These are phyloP conservation scores for Chionodraco myersi DNA, from an alignment of 2,113 vertebrate species.

Conservation along the genomic window DNA sequence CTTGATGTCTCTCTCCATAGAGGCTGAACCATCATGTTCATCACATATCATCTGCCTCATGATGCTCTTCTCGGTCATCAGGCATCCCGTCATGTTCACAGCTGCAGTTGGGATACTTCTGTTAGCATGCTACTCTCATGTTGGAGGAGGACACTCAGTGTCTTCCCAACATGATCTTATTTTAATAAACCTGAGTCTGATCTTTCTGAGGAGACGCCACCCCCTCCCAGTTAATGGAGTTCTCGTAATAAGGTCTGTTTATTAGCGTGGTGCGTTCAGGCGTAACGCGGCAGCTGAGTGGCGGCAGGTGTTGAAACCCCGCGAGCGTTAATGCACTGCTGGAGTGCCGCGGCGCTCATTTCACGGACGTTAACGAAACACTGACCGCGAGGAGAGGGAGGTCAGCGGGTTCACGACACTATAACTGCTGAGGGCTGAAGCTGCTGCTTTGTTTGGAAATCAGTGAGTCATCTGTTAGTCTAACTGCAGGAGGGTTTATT, in stretches of 20 bases:
- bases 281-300: slow-evolving; percentile 75
- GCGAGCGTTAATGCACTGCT: slow-evolving; percentile 71
- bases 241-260: slow-evolving; percentile 81
- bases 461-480: slow-evolving; percentile 75
- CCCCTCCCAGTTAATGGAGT: slow-evolving; percentile 74
- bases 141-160: no score
- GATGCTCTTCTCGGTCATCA: no score
- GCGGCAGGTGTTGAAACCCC: slow-evolving; percentile 75
- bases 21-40: no score
- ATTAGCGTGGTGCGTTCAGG: slow-evolving; percentile 77
- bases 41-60: no score
- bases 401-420: slow-evolving; percentile 67
- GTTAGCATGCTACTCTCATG: no score
- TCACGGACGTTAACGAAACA: slow-evolving; percentile 78
- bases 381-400: slow-evolving; percentile 66
- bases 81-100: no score
- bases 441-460: slow-evolving; percentile 73
- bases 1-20: no score
- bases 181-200: no score
- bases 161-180: no score
- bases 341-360: slow-evolving; percentile 75
- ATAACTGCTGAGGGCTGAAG: slow-evolving; percentile 81
- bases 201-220: no score
- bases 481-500: slow-evolving; percentile 44
- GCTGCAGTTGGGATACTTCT: no score